Evolutionary conservation across 1,140 invertebrate species (phyloP).

Genomic region (Gonioctena quinquepunctata): DNA sequence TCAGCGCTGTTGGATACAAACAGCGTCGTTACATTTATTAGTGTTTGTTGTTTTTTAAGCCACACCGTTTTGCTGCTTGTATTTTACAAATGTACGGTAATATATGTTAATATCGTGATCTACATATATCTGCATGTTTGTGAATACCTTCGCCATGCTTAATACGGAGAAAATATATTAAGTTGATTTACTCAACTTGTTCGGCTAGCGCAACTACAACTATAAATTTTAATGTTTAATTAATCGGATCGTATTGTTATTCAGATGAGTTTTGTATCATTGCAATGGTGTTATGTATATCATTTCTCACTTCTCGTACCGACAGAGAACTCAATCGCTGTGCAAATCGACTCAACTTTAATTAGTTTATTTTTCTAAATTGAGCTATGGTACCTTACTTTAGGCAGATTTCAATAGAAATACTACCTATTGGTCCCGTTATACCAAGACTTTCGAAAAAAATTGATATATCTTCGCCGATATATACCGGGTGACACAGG

Average conservation of each 20-base stretch:
- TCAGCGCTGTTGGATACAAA: constrained; percentile 31
- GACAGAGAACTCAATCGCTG: too few relatives aligned
- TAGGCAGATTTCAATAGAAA: too few relatives aligned
- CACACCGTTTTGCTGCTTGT: constrained; percentile 28
- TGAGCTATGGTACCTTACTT: too few relatives aligned
- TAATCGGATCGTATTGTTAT: constrained; percentile 4
- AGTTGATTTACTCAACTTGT: constrained; percentile 2
- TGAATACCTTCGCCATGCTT: background rate
- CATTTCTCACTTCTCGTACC: too few relatives aligned
- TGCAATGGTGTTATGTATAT: too few relatives aligned
- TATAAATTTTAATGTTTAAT: constrained; percentile 6
- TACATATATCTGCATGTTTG: constrained; percentile 11
- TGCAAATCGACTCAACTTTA: too few relatives aligned
- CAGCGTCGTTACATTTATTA: constrained; percentile 29
- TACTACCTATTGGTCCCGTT: too few relatives aligned
- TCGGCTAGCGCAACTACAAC: background rate
- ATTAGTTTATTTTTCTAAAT: too few relatives aligned
- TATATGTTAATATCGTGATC: constrained; percentile 13
- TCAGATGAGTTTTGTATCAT: background rate
- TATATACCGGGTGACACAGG: too few relatives aligned
- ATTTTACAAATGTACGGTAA: constrained; percentile 23
- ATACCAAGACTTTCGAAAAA: too few relatives aligned
- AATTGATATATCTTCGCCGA: too few relatives aligned
- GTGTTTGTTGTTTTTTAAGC: constrained; percentile 29
- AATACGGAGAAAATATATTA: constrained; percentile 1